Conservation (phyloP, 2,888 invertebrate genomes). For the Branchinecta sandiegonensis region DNA sequence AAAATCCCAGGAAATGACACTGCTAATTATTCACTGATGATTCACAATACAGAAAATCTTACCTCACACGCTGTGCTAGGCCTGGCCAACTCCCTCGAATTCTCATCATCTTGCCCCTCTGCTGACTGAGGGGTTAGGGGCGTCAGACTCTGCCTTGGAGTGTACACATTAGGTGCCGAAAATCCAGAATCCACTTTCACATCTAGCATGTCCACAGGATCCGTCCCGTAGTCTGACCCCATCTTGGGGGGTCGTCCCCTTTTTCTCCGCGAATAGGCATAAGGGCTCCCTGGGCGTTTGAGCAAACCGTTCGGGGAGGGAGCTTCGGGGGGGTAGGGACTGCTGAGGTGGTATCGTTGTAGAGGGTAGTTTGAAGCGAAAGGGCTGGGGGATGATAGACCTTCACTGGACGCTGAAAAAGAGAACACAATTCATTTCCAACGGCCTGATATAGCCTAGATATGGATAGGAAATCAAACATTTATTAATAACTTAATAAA, state of each 20-base stretch:
- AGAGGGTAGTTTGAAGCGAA: background rate
- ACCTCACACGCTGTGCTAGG: constrained; percentile 1
- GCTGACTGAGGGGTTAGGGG: background rate
- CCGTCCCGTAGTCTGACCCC: background rate
- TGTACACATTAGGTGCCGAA: constrained; percentile 14
- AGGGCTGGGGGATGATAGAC: too few species aligned
- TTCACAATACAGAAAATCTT: background rate
- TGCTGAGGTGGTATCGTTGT: background rate
- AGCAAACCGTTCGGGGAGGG: constrained; percentile 7
- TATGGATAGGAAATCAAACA: too few species aligned
- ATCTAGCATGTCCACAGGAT: background rate
- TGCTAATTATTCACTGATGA: too few species aligned
- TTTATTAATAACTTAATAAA: too few species aligned
- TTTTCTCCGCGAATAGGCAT: constrained; percentile 2
- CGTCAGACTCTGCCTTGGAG: background rate
- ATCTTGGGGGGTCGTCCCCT: constrained; percentile 6
- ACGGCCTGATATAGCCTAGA: too few species aligned
- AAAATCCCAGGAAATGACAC: too few species aligned
- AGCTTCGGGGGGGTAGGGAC: background rate
- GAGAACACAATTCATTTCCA: too few species aligned
- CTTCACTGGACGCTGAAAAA: too few species aligned
- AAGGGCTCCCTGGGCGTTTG: constrained; percentile 16
- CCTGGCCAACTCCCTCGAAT: constrained; percentile 2
- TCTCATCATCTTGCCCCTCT: constrained; percentile 11
- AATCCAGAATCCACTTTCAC: constrained; percentile 3